phyloP scores from a whole-genome alignment of 2,888 invertebrate genomes.

The Epinotia demarniana region DNA sequence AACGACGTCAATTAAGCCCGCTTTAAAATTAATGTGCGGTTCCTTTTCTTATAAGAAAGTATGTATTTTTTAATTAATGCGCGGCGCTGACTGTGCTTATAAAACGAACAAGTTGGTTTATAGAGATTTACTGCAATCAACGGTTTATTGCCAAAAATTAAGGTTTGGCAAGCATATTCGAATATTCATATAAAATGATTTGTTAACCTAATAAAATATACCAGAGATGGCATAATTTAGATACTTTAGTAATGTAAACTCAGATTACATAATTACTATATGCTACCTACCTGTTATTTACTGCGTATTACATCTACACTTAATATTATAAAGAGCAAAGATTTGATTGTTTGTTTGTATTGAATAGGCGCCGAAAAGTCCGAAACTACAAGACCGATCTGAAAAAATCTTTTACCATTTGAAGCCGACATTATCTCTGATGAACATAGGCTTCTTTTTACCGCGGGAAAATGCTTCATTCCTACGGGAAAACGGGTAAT shows the following conservation, averaged over 20 bases:
- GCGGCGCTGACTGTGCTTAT: constrained; percentile 28
- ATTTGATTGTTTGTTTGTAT: no score
- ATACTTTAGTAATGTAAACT: background rate
- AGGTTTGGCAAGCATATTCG: background rate
- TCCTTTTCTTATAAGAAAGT: constrained; percentile 51
- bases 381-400: no score
- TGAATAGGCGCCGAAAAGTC: no score
- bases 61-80: constrained; percentile 43
- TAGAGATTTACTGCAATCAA: constrained; percentile 17
- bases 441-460: no score
- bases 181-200: background rate
- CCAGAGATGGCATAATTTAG: no score
- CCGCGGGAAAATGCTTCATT: no score
- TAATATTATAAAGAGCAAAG: no score
- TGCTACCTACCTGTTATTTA: no score
- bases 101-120: constrained; percentile 19
- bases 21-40: constrained; percentile 69
- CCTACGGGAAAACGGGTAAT: no score
- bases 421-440: no score
- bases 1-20: constrained; percentile 77
- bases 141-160: constrained; percentile 22
- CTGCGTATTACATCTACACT: no score
- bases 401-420: no score
- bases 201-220: background rate
- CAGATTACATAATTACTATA: background rate